Evolutionary conservation across 1,140 invertebrate species (phyloP), one percentile per base, ranked within the genome.

Genomic region (Drosophila mauritiana): DNA sequence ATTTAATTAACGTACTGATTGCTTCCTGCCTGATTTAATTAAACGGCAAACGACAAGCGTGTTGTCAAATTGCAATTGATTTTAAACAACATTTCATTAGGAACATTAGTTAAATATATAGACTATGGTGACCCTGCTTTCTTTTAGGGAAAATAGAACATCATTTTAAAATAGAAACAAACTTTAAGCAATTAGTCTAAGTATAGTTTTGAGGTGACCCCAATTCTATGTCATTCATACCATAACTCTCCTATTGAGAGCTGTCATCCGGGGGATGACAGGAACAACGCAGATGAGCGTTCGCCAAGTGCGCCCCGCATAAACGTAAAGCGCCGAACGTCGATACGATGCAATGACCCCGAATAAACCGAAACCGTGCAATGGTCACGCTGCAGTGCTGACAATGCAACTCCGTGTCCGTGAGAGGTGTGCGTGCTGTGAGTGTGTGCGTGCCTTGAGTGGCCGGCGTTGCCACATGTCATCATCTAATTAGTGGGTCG

Each of bases 401-500:
- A 53, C 61, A 67, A 17, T 69, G 56, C 57, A 70, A 17, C 64
- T 56, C 25, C 53, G 20, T 61, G 10, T 52, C 27, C 34, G 46
- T 39, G 12, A 36, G 42, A 15, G 39, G 46, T 36, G n/a, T n/a
- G 34, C 8, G 13, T 11, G 57, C 15, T 63, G 53, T 52, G n/a
- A 53, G 6, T 45, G 36, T 22, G 20, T 67, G 43, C 31, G 40
- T 53, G 45, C 10, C 31, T 76, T 46, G 22, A 54, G 25, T 43
- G 59, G 22, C n/a, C 48, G 49, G 27, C 63, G 58, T 69, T 83
- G 74, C 80, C 69, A 75, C 76, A 83, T 72, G 80, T 63, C 72
- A 84, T 80, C 72, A 57, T 70, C 68, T 80, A 84, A 76, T 83
- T 76, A 63, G 57, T 67, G 45, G 37, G 68, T 70, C 68, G 67